Base-by-base conservation (phyloP, 2,113 vertebrate species). In the Ameiurus melas region DNA sequence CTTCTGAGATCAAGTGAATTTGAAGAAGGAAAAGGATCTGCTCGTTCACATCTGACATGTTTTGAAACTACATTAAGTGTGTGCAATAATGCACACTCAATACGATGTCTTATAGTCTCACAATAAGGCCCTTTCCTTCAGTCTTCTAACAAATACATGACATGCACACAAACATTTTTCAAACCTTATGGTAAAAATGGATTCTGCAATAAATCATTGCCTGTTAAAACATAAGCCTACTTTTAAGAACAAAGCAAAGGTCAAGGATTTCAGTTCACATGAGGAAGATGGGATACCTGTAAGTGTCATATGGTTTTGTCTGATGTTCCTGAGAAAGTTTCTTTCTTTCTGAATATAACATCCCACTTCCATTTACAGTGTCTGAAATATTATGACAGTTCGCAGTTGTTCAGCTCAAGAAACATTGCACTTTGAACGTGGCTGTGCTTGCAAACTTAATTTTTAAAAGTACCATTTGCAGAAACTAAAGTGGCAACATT, bases 61-160 rank as follows among this genome's bases (percentile, higher is more conserved):
- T 30, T 79, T 22, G 66, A 73, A 36, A 36, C 13, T 47, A 79
- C 53, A 36, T 39, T 33, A 85, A 57, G 51, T 62, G 36, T 75
- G 33, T 86, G 68, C 68, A 75, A 47, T 84, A 85, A 78, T 86
- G 53, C 83, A 89, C 85, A 84, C 77, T 58, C 75, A 36, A 81
- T 83, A n/a, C 88, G 73, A 87, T 87, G 88, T 91, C 90, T 90
- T 88, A 90, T 90, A 78, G 36, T 87, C 71, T 86, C 84, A 68
- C 64, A 80, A 81, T 55, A 70, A 81, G 60, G 60, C 47, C 58
- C 30, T 66, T 57, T 62, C 10, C 13, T 87, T 66, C 33, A 55
- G 27, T 25, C 43, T 55, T 70, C 30, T 66, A 53, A 53, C 39
- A 33, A 53, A 66, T 22, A 64, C 4, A 51, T 51, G 7, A 77